Evolutionary conservation across 2,113 vertebrate species (phyloP).

Genomic region (Carlito syrichta): DNA sequence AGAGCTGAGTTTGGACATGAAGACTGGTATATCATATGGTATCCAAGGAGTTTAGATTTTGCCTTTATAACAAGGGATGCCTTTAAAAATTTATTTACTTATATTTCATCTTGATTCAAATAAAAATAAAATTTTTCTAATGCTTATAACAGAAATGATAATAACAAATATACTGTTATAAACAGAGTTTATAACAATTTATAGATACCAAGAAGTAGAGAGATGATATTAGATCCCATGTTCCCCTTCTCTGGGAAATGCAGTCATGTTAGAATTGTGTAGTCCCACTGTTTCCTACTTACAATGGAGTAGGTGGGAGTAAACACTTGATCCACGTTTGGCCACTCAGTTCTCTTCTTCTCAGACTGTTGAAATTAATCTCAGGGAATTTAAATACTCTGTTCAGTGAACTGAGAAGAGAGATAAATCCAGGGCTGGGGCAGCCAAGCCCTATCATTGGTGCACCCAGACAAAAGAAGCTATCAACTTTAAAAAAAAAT

Average conservation of each 20-base stretch:
- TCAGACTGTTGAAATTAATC: background rate
- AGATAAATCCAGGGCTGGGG: background rate
- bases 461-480: background rate
- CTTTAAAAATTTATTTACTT: background rate
- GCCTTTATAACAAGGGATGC: background rate
- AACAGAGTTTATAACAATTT: background rate
- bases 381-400: background rate
- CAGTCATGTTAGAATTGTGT: rapidly evolving
- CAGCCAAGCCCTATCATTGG: background rate
- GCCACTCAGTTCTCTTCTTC: background rate
- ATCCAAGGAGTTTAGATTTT: background rate
- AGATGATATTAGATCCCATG: background rate
- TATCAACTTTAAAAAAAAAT: background rate
- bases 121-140: background rate
- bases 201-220: background rate
- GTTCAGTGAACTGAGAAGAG: background rate
- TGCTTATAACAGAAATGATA: too few species aligned
- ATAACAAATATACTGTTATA: too few species aligned
- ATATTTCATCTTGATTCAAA: slow-evolving; percentile 7
- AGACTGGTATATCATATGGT: background rate
- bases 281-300: background rate
- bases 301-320: background rate
- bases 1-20: background rate
- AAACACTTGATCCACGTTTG: background rate
- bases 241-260: background rate